Conservation (phyloP, 2,888 invertebrate species). For the Chrysomela aeneicollis region DNA sequence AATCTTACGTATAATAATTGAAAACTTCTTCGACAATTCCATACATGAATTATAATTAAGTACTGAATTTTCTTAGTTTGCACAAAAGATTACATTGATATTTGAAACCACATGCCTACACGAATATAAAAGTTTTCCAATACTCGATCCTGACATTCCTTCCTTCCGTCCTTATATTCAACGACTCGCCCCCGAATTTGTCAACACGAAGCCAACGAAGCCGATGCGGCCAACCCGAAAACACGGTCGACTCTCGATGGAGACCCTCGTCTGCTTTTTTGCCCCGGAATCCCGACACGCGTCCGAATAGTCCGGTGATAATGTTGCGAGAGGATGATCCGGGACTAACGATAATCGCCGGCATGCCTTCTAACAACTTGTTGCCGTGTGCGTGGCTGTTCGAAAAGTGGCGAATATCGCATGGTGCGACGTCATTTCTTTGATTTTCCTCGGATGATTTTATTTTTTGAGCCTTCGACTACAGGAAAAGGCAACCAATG, state of each 20-base stretch:
- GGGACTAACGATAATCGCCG: not conserved
- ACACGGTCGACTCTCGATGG: slow-evolving; percentile 10
- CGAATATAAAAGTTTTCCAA: not conserved
- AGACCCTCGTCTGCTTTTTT: slow-evolving; percentile 18
- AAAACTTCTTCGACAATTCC: too few species aligned
- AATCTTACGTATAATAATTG: too few species aligned
- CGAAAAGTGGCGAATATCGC: too few species aligned
- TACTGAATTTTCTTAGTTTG: too few species aligned
- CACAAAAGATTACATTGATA: too few species aligned
- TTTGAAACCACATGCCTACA: too few species aligned
- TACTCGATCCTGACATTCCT: not conserved
- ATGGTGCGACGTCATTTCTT: too few species aligned
- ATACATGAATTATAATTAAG: too few species aligned
- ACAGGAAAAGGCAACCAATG: too few species aligned
- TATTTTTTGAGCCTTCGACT: too few species aligned
- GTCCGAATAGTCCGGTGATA: slow-evolving; percentile 16
- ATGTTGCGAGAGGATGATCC: slow-evolving; percentile 4
- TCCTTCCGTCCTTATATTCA: not conserved
- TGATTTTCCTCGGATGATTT: too few species aligned
- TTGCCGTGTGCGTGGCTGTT: not conserved
- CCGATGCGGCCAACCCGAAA: not conserved
- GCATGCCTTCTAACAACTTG: not conserved
- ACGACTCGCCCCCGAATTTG: not conserved
- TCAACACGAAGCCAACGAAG: not conserved
- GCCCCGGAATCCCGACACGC: slow-evolving; percentile 15